Conservation (phyloP, 2,113 vertebrate genomes). For the Pollachius pollachius region DNA sequence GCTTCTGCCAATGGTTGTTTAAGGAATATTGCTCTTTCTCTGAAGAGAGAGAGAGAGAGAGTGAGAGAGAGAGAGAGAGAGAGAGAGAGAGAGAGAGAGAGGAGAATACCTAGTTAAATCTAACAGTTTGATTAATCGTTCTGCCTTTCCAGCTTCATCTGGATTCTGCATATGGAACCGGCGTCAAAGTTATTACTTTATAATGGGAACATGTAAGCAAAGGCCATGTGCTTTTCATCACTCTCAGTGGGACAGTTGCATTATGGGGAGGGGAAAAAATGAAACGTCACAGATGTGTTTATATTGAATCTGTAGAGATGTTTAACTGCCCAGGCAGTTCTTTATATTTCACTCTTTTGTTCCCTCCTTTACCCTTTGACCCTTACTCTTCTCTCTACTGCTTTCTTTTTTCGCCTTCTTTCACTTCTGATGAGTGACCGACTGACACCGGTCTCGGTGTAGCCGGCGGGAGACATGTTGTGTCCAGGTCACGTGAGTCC, state of each 20-base stretch:
- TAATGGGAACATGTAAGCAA: slow-evolving; percentile 65
- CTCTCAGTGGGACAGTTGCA: slow-evolving; percentile 16
- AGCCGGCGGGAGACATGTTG: slow-evolving; percentile 10
- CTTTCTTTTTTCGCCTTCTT: background rate
- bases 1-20: slow-evolving; percentile 35
- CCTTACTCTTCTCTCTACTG: no score
- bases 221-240: slow-evolving; percentile 61
- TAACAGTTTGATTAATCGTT: slow-evolving; percentile 50
- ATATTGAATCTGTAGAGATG: slow-evolving; percentile 10
- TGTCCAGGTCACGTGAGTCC: slow-evolving; percentile 41
- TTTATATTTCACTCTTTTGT: slow-evolving; percentile 2
- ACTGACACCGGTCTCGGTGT: slow-evolving; percentile 12
- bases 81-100: no score
- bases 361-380: no score
- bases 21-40: slow-evolving; percentile 33
- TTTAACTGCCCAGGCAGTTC: background rate
- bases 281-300: slow-evolving; percentile 12
- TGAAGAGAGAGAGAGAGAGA: background rate
- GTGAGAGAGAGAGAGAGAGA: no score
- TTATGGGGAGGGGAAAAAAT: slow-evolving; percentile 14
- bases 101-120: slow-evolving; percentile 29
- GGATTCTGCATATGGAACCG: slow-evolving; percentile 30
- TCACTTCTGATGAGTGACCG: background rate
- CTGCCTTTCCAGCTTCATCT: slow-evolving; percentile 37
- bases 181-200: slow-evolving; percentile 60